These are phyloP conservation scores for Gallinago media DNA, from an alignment of 2,113 vertebrate species.

Conservation along the genomic window DNA sequence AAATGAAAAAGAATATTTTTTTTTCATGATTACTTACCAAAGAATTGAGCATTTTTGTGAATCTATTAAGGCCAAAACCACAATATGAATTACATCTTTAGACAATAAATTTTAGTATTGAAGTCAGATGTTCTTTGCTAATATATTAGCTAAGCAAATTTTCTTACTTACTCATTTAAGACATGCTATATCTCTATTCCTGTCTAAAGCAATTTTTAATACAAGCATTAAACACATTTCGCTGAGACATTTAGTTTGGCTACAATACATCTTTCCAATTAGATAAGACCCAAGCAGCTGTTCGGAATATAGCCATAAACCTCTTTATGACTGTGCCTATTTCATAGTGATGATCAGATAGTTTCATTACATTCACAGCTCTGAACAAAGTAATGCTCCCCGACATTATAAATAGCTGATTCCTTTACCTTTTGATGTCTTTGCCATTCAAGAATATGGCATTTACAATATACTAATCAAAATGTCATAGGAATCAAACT, in stretches of 20 bases:
- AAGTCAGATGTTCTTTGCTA: not conserved
- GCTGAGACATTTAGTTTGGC: not conserved
- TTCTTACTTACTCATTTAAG: not conserved
- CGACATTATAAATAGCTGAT: not conserved
- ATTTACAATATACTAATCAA: not conserved
- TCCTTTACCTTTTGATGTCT: slow-evolving; percentile 2
- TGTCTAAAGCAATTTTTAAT: not conserved
- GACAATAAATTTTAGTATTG: not conserved
- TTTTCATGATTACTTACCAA: not conserved
- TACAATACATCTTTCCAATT: not conserved
- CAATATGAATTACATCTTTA: not conserved
- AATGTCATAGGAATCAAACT: not conserved
- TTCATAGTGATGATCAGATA: not conserved
- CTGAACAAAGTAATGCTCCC: not conserved
- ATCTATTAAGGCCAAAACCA: not conserved
- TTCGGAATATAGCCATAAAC: not conserved
- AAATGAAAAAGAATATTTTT: not conserved
- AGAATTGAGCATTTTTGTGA: not conserved
- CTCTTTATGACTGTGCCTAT: not conserved
- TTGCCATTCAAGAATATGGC: not conserved
- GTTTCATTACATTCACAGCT: not conserved
- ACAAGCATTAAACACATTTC: not conserved
- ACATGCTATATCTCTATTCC: not conserved
- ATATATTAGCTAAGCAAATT: not conserved
- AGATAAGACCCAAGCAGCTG: not conserved